A percentile compares a stretch with the other conserved stretches of the same genome.
Conservation (phyloP, 2,888 invertebrate genomes). For the Ligdia adustata region DNA sequence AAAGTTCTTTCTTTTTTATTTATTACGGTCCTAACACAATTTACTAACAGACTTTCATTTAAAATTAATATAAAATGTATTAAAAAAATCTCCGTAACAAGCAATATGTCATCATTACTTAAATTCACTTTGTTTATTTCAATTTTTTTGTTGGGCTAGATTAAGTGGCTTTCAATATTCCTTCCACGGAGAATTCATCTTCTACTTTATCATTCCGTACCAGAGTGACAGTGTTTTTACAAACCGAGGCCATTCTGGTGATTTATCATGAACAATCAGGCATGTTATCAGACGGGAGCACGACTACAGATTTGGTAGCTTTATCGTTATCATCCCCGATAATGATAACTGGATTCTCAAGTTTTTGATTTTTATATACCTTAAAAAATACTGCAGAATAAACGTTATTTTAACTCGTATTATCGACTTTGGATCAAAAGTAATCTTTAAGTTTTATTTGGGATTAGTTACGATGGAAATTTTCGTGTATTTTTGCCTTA, state of each 20-base stretch:
- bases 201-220: conserved; percentile 5
- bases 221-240: conserved; percentile 12
- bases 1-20: too few relatives aligned
- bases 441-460: conserved; percentile 8
- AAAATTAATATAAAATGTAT: too few relatives aligned
- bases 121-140: not conserved
- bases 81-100: not conserved
- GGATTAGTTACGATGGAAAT: conserved; percentile 9
- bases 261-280: conserved; percentile 49
- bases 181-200: conserved; percentile 3
- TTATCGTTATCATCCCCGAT: conserved; percentile 49
- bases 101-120: not conserved
- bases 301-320: conserved; percentile 47
- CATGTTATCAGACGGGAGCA: conserved; percentile 53
- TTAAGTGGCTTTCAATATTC: too few relatives aligned
- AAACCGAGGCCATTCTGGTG: conserved; percentile 42
- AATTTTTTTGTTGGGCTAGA: too few relatives aligned
- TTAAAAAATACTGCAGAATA: not conserved
- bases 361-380: conserved; percentile 23
- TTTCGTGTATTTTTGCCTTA: conserved; percentile 7
- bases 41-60: too few relatives aligned
- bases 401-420: conserved; percentile 2
- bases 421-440: conserved; percentile 3
- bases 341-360: conserved; percentile 49
- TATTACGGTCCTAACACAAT: too few relatives aligned